Base-by-base conservation (phyloP, 2,888 invertebrate genomes). In the Polydesmus complanatus region DNA sequence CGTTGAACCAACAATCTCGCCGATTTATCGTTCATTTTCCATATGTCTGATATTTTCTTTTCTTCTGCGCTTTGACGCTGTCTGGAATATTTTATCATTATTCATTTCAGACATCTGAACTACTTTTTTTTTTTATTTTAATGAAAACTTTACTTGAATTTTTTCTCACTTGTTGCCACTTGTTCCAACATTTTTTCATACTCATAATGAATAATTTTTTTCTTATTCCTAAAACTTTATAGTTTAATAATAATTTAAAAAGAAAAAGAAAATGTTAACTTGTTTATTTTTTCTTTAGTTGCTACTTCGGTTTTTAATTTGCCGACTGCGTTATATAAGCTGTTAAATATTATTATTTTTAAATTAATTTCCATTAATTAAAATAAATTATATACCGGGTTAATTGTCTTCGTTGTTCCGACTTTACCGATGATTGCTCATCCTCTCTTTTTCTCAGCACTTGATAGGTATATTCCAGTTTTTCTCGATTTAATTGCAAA, bases 401-500 rank as follows among this genome's bases (percentile, higher is more conserved):
- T 22, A 59, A 11, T 47, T 59, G 50, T 52, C 59, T 52, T 37
- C 50, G 52, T 23, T 53, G 54, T 22, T 59, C 19, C 8, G 59
- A 3, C 50, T 54, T 59, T n/a, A 59, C 59, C 1, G 49, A n/a
- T 1, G 27, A 21, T 23, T 59, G 59, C 22, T 59, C 59, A 22
- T 59, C 59, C n/a, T 54, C 52, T 21, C 54, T n/a, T 54, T 59
- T 59, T 37, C 27, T 19, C 14, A 59, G 21, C 8, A 59, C 52
- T 19, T 59, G 59, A 59, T 47, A 59, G 18, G 51, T 51, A 49
- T 59, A 59, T 26, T 59, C 59, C 3, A 59, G 47, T 18, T 59
- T 59, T 22, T 59, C 59, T 21, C 50, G 26, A 50, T 59, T 59
- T 8, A 59, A 54, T 19, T 54, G 59, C 47, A 59, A 27, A 27